Evolutionary conservation across 1,140 invertebrate species (phyloP).

Genomic region (Daktulosphaira vitifoliae): DNA sequence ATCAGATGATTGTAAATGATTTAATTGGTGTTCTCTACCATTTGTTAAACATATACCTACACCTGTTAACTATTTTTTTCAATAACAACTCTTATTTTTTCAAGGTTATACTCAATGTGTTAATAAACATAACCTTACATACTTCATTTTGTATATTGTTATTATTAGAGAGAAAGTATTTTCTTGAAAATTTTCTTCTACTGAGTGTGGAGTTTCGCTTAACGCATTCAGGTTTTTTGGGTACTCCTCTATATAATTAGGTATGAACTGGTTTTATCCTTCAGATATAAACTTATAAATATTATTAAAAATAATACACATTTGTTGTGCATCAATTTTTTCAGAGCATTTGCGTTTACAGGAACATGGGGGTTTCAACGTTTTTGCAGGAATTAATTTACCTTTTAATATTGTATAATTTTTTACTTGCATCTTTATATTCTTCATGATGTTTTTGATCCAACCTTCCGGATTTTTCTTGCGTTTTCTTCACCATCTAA

Average conservation of each 20-base stretch:
- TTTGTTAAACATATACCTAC: constrained; percentile 1
- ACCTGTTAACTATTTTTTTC: constrained; percentile 20
- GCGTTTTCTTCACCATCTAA: too few species aligned
- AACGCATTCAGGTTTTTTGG: neutral
- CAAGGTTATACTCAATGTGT: constrained; percentile 5
- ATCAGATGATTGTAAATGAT: constrained; percentile 12
- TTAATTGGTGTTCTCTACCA: neutral
- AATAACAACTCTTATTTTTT: neutral
- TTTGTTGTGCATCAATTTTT: neutral
- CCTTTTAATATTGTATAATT: too few species aligned
- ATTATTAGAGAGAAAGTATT: neutral
- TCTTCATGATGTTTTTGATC: too few species aligned
- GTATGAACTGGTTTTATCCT: neutral
- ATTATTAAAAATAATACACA: neutral
- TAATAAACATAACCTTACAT: constrained; percentile 15
- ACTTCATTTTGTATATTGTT: neutral
- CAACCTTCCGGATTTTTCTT: too few species aligned
- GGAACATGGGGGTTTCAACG: neutral
- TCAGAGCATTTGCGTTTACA: constrained; percentile 19
- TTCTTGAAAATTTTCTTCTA: neutral
- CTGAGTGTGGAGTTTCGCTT: neutral
- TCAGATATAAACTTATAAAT: neutral
- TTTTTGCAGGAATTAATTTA: neutral
- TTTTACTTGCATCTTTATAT: too few species aligned
- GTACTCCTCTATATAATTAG: too few species aligned